Conservation (phyloP, 92 coral and sea anemone species). For the Parazoanthus darwini region DNA sequence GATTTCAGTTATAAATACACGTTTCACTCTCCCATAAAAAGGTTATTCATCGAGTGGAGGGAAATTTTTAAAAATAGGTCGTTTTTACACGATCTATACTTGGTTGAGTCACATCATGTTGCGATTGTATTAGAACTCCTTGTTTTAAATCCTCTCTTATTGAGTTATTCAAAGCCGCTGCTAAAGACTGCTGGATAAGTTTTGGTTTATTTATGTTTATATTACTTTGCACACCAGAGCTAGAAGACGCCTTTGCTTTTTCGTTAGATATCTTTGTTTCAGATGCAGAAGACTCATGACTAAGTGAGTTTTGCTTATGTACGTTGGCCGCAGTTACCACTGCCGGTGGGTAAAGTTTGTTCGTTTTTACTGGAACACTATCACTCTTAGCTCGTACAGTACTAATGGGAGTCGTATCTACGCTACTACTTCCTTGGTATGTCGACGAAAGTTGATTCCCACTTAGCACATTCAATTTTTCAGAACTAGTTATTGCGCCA, state of each 20-base stretch:
- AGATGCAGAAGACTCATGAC: not conserved
- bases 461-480: not conserved
- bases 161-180: constrained; percentile 34
- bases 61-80: no score
- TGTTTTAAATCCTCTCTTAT: constrained; percentile 5
- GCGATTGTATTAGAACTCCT: not conserved
- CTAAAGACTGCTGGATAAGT: constrained; percentile 7
- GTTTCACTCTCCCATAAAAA: no score
- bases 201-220: not conserved
- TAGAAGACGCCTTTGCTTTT: not conserved
- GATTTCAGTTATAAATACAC: no score
- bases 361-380: not conserved
- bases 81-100: not conserved
- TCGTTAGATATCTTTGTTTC: not conserved
- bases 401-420: not conserved
- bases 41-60: no score
- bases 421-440: not conserved
- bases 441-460: not conserved
- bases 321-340: constrained; percentile 27
- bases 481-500: not conserved
- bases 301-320: not conserved
- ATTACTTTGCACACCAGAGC: not conserved
- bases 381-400: not conserved
- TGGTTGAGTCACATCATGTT: not conserved
- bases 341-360: constrained; percentile 8